Conservation (phyloP, 1,140 invertebrate genomes). For the Caenorhabditis latens region DNA sequence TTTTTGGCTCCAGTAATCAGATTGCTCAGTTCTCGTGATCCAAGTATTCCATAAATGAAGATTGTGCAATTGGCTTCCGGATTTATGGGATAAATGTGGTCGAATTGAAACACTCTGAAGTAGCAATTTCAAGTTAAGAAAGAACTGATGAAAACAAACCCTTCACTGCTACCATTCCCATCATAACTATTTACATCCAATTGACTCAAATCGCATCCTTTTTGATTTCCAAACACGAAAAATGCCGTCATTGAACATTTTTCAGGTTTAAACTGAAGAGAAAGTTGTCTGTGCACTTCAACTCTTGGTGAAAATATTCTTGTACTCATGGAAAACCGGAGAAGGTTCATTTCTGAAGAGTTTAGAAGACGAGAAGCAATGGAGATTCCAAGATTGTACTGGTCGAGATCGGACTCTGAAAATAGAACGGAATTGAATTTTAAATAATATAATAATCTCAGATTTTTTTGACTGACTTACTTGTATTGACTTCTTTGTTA, state of each 20-base stretch:
- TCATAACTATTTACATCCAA: not conserved
- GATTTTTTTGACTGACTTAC: too few species aligned
- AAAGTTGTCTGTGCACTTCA: not conserved
- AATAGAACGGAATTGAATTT: not conserved
- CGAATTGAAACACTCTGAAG: conserved; percentile 29
- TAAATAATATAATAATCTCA: too few species aligned
- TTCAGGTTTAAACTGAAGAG: not conserved
- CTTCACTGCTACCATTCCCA: not conserved
- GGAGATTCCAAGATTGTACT: not conserved
- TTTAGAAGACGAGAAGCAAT: not conserved
- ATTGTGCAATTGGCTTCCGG: not conserved
- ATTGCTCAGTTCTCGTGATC: not conserved
- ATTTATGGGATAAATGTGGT: conserved; percentile 2
- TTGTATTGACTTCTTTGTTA: not conserved
- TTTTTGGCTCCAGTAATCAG: not conserved
- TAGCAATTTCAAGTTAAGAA: not conserved
- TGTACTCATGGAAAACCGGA: not conserved
- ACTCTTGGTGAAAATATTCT: conserved; percentile 21
- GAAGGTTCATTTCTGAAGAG: not conserved
- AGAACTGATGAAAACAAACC: not conserved
- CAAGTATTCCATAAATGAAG: not conserved
- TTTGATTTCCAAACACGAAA: conserved; percentile 23
- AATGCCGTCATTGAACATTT: not conserved
- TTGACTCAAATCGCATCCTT: not conserved
- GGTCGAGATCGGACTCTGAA: not conserved